These are phyloP conservation scores for Gallinago undulata DNA, from an alignment of 2,113 vertebrate genomes.

Conservation along the genomic window DNA sequence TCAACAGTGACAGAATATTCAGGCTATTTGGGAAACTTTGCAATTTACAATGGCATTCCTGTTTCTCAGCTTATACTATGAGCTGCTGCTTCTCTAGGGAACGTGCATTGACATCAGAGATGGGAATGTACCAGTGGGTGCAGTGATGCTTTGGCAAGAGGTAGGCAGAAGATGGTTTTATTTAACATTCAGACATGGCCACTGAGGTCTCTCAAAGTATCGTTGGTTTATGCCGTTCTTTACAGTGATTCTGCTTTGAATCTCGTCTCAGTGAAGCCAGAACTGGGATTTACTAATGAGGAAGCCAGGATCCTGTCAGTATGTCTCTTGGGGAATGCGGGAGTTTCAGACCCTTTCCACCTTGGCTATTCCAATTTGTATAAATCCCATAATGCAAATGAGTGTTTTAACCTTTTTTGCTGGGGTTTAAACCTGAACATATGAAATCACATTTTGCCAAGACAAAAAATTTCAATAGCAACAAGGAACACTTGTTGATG, in stretches of 20 bases:
- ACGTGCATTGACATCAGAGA: not conserved
- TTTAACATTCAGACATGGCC: not conserved
- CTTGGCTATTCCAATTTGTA: not conserved
- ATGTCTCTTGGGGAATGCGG: not conserved
- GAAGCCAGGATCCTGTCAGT: not conserved
- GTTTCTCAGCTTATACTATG: not conserved
- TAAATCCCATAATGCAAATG: not conserved
- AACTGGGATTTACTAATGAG: not conserved
- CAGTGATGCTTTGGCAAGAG: not conserved
- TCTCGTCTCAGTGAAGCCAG: not conserved
- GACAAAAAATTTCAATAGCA: not conserved
- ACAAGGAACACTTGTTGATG: not conserved
- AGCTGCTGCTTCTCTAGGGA: not conserved
- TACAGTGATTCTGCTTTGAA: not conserved
- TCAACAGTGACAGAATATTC: not conserved
- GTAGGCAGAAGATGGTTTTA: not conserved
- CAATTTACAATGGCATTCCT: not conserved
- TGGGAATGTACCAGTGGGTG: fast-evolving
- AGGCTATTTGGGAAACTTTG: not conserved
- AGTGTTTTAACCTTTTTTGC: not conserved
- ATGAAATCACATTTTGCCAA: not conserved
- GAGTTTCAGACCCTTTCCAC: not conserved
- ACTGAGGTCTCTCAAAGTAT: not conserved
- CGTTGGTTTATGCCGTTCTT: not conserved
- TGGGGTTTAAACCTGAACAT: not conserved